A percentile compares a stretch with the other conserved stretches of the same genome.
These are phyloP conservation scores for Pristionchus entomophagus DNA, from an alignment of 2,888 invertebrate species.

Conservation along the genomic window DNA sequence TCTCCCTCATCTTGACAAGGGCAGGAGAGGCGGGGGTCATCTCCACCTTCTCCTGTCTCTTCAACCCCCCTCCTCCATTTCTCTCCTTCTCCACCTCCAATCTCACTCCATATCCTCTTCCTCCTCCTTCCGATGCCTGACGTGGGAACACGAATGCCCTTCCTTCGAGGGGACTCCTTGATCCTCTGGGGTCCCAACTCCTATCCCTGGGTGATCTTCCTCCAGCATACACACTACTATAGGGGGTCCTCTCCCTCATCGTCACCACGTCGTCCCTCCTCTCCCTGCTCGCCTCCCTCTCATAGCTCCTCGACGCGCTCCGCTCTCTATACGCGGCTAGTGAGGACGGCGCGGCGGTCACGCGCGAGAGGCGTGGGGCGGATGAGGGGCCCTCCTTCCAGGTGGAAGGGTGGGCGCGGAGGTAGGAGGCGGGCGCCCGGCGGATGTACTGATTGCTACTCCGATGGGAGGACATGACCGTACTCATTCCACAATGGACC, in stretches of 20 bases:
- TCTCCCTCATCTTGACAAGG: slow-evolving; percentile 30
- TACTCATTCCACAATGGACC: not conserved
- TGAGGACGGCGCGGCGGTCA: not conserved
- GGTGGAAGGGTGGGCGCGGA: slow-evolving; percentile 46
- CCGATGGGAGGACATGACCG: not conserved
- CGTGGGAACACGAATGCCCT: slow-evolving; percentile 18
- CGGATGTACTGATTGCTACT: slow-evolving; percentile 15
- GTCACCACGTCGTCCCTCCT: slow-evolving; percentile 1
- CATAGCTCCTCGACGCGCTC: not conserved
- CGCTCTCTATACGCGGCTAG: not conserved
- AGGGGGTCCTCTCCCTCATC: slow-evolving; percentile 33
- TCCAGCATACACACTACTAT: not conserved
- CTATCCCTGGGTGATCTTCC: slow-evolving; percentile 4
- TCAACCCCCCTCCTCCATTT: slow-evolving; percentile 7
- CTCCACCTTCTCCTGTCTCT: slow-evolving; percentile 9
- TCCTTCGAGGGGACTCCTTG: not conserved
- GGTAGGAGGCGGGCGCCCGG: slow-evolving; percentile 40
- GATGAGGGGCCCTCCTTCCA: slow-evolving; percentile 22
- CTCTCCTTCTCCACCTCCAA: not conserved
- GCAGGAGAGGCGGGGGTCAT: not conserved
- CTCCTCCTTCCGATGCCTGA: slow-evolving; percentile 19
- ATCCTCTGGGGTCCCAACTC: slow-evolving; percentile 20
- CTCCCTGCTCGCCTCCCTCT: not conserved
- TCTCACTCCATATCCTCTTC: slow-evolving; percentile 12
- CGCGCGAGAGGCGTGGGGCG: not conserved